Base-by-base conservation (phyloP, 2,888 invertebrate species). In the Corbicula japonica region DNA sequence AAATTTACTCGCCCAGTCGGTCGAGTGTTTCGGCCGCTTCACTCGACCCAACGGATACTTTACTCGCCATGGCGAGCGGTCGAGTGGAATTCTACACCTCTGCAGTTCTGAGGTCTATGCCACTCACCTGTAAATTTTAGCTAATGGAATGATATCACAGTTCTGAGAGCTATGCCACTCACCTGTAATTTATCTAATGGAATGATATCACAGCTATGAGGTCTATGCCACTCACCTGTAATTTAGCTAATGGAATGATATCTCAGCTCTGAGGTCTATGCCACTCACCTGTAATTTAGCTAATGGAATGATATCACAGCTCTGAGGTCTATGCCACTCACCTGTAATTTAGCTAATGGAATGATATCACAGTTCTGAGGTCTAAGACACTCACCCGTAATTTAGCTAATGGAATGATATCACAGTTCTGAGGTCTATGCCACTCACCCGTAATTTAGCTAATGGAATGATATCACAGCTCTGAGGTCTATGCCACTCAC, bases 111-210 rank as follows among this genome's bases (percentile, higher is more conserved):
- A 30, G 99, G 99, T 94, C 98, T 96, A 94, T 98, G 98, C 99
- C 99, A 99, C 74, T 98, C 98, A n/a, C n/a, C n/a, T n/a, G n/a
- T n/a, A n/a, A n/a, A n/a, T n/a, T n/a, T n/a, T n/a, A n/a, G n/a
- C n/a, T n/a, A n/a, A n/a, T 61, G 99, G 99, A 93, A 99, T 99
- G 93, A 99, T 99, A 95, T 99, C 99, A n/a, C n/a, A n/a, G n/a
- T n/a, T n/a, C n/a, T n/a, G n/a, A n/a, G n/a, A n/a, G n/a, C n/a
- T n/a, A n/a, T n/a, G n/a, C n/a, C n/a, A n/a, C n/a, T n/a, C n/a
- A n/a, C n/a, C n/a, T n/a, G n/a, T n/a, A n/a, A n/a, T n/a, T n/a
- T n/a, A n/a, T n/a, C n/a, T n/a, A n/a, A n/a, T n/a, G n/a, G n/a
- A n/a, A n/a, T n/a, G n/a, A n/a, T n/a, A n/a, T n/a, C n/a, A n/a